phyloP scores from a whole-genome alignment of 2,888 invertebrate species.

The Pristionchus maxplancki region DNA sequence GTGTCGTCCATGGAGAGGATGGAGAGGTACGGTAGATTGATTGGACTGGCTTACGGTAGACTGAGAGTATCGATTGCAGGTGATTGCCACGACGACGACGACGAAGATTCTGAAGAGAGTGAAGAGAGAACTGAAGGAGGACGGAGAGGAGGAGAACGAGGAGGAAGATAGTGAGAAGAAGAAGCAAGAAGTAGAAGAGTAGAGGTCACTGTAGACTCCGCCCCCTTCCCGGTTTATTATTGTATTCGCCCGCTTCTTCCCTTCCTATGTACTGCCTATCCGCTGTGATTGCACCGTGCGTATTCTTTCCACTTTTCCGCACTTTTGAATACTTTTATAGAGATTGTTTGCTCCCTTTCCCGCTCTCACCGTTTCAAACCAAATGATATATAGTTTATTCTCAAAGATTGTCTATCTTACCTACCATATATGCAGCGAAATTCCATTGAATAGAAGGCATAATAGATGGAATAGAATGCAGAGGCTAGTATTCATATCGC shows the following conservation, averaged over 20 bases:
- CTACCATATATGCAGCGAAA: background rate
- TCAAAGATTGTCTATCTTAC: background rate
- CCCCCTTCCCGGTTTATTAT: background rate
- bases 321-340: conserved; percentile 31
- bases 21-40: conserved; percentile 39
- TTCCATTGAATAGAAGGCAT: conserved; percentile 34
- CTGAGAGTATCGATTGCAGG: background rate
- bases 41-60: background rate
- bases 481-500: conserved; percentile 37
- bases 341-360: conserved; percentile 16
- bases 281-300: background rate
- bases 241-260: background rate
- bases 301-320: conserved; percentile 25
- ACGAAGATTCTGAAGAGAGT: conserved; percentile 47
- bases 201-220: background rate
- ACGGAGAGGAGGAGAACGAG: conserved; percentile 16
- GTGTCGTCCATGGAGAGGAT: conserved; percentile 42
- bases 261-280: background rate
- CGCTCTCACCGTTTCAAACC: background rate
- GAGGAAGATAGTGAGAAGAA: background rate
- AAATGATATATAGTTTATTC: background rate
- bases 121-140: conserved; percentile 17
- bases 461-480: conserved; percentile 37
- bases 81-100: conserved; percentile 43
- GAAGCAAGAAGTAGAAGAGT: conserved; percentile 12